Percentiles rank a stretch among this genome's conserved stretches.
These are phyloP conservation scores for Thunnus maccoyii DNA, from an alignment of 2,113 vertebrate species.

Conservation along the genomic window DNA sequence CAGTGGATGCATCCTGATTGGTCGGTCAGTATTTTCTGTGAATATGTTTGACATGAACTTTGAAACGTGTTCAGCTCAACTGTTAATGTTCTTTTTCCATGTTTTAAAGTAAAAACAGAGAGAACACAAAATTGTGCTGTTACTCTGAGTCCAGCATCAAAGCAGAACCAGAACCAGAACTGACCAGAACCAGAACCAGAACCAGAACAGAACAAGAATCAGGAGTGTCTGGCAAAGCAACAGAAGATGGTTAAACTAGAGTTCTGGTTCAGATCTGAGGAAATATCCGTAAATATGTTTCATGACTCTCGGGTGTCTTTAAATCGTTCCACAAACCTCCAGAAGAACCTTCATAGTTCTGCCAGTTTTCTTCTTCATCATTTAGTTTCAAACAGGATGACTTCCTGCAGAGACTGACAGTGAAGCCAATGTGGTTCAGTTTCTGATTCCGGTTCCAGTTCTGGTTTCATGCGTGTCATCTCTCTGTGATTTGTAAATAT, in stretches of 20 bases:
- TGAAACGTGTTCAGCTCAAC: conserved; percentile 23
- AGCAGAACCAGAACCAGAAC: background rate
- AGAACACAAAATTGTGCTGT: conserved; percentile 1
- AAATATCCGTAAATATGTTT: too few species aligned
- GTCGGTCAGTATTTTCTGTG: conserved; percentile 34
- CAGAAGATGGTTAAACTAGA: too few species aligned
- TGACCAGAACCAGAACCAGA: conserved; percentile 21
- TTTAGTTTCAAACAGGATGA: too few species aligned
- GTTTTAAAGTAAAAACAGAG: conserved; percentile 10
- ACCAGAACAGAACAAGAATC: conserved; percentile 20
- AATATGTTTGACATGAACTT: conserved; percentile 53
- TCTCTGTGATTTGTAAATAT: conserved; percentile 75
- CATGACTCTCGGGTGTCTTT: too few species aligned
- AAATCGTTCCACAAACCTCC: too few species aligned
- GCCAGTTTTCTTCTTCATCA: too few species aligned
- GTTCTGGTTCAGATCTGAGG: too few species aligned
- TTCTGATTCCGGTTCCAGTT: conserved; percentile 9
- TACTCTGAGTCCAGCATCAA: background rate
- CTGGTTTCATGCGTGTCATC: conserved; percentile 8
- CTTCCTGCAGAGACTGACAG: too few species aligned
- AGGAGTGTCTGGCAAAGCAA: background rate
- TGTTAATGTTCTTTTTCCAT: conserved; percentile 11
- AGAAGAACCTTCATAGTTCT: too few species aligned
- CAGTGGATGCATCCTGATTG: too few species aligned
- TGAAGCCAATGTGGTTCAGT: background rate